These are phyloP conservation scores for Andrena haemorrhoa DNA, from an alignment of 2,888 invertebrate species.

Conservation along the genomic window DNA sequence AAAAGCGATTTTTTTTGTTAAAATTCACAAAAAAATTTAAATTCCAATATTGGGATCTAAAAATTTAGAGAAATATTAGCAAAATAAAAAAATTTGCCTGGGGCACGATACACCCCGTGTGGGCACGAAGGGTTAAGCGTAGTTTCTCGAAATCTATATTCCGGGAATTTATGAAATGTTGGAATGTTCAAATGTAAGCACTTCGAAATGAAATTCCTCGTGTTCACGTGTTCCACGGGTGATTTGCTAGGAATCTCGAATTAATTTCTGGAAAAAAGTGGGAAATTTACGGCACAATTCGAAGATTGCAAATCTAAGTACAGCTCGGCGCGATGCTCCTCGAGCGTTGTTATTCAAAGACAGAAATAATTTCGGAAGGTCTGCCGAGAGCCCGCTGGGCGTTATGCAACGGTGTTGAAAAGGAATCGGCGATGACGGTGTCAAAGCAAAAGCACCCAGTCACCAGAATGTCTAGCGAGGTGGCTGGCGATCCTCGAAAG, in stretches of 20 bases:
- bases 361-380: conserved; percentile 1
- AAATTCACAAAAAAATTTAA: background rate
- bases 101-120: too few relatives aligned
- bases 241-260: background rate
- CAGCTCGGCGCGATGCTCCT: background rate
- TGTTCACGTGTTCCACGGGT: background rate
- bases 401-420: conserved; percentile 17
- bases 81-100: background rate
- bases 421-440: background rate
- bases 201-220: background rate
- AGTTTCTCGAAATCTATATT: background rate
- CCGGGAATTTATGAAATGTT: background rate
- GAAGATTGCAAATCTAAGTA: background rate
- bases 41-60: background rate
- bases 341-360: background rate
- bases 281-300: background rate
- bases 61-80: background rate
- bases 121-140: too few relatives aligned
- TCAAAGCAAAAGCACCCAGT: conserved; percentile 16
- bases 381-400: background rate
- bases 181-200: background rate
- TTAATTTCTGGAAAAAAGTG: background rate
- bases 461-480: conserved; percentile 24
- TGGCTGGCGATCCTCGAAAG: background rate
- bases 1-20: too few relatives aligned